phyloP scores from a whole-genome alignment of 2,113 vertebrate species.

The Promerops cafer region DNA sequence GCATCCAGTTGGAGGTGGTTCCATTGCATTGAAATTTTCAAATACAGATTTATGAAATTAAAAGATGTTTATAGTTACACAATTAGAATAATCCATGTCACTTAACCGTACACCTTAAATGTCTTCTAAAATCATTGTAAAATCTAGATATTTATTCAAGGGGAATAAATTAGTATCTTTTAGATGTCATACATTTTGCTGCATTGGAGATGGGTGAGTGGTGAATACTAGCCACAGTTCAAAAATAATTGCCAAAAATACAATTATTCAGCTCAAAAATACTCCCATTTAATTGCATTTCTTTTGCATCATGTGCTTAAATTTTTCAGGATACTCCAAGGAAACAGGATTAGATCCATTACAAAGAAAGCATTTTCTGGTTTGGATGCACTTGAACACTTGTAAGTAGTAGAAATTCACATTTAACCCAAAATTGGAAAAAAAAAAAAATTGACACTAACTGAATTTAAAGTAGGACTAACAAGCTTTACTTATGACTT shows the following conservation, averaged over 20 bases:
- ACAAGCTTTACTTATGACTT: neutral
- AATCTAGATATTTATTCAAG: neutral
- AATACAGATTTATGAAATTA: neutral
- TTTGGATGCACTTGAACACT: conserved; percentile 87
- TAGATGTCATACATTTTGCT: neutral
- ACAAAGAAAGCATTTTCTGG: conserved; percentile 97
- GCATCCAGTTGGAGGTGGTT: neutral
- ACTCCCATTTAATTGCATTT: neutral
- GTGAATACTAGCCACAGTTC: neutral
- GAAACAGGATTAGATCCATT: conserved; percentile 93
- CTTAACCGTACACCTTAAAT: neutral
- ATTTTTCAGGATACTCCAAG: conserved; percentile 84
- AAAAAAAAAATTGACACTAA: neutral
- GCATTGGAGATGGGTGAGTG: neutral
- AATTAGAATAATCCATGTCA: neutral
- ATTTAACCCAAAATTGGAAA: neutral
- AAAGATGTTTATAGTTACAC: neutral
- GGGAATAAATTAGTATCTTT: neutral
- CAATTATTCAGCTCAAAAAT: neutral
- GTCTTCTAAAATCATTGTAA: neutral
- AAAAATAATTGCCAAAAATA: neutral
- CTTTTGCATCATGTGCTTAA: neutral
- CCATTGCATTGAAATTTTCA: neutral
- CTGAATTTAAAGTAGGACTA: neutral
- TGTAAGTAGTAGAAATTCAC: conserved; percentile 80